phyloP scores from a whole-genome alignment of 1,140 invertebrate species.

The Drosophila baimaii region DNA sequence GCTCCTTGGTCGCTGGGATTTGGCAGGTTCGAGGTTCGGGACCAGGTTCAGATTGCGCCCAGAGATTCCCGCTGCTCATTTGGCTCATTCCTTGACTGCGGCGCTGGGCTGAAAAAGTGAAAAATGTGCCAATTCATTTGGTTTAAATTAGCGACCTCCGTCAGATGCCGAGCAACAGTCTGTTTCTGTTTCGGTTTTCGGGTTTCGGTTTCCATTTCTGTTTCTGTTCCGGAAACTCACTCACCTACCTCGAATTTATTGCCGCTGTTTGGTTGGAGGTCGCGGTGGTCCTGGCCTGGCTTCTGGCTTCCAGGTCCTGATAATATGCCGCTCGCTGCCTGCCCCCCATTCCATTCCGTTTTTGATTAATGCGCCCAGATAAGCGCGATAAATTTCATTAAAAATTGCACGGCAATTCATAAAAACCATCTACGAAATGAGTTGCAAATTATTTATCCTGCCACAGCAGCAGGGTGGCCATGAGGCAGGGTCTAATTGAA shows the following conservation, averaged over 20 bases:
- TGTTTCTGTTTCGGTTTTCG: constrained; percentile 40
- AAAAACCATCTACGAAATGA: constrained; percentile 81
- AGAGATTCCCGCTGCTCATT: constrained; percentile 61
- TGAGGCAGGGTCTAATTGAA: constrained; percentile 33
- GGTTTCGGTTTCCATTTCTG: constrained; percentile 12
- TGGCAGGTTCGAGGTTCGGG: constrained; percentile 3
- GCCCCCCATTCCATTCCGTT: constrained; percentile 33
- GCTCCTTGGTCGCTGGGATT: constrained; percentile 1
- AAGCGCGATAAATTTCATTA: constrained; percentile 83
- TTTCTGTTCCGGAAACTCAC: constrained; percentile 9
- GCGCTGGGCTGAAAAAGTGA: constrained; percentile 69
- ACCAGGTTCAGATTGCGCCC: constrained; percentile 32
- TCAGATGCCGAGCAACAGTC: constrained; percentile 69
- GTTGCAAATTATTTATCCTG: constrained; percentile 80
- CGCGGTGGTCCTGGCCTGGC: constrained; percentile 26
- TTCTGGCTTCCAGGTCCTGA: constrained; percentile 18
- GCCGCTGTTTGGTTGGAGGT: constrained; percentile 43
- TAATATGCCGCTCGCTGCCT: constrained; percentile 14
- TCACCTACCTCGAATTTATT: constrained; percentile 33
- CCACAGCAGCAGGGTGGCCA: constrained; percentile 28
- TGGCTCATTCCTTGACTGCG: constrained; percentile 18
- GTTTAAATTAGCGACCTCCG: constrained; percentile 83
- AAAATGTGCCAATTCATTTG: constrained; percentile 84
- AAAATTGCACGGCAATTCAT: constrained; percentile 83
- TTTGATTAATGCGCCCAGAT: constrained; percentile 80